A percentile compares a stretch with the other conserved stretches of the same genome.
phyloP scores from a whole-genome alignment of 1,140 invertebrate species.

The Rhagoletis zephyria region DNA sequence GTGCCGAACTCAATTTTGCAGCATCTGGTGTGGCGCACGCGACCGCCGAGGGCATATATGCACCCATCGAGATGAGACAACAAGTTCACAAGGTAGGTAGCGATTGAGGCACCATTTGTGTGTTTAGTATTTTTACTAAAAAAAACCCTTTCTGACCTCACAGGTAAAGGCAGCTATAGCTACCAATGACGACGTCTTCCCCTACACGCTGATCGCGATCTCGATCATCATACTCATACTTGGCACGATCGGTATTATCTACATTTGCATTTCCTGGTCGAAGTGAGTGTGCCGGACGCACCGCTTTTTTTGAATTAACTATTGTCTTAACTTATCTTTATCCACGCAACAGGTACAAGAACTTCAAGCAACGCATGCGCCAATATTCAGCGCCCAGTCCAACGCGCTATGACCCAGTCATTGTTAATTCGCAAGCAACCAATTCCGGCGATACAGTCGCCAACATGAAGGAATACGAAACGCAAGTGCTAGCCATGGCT shows the following conservation, averaged over 20 bases:
- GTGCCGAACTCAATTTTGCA: conserved; percentile 80
- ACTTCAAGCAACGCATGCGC: conserved; percentile 84
- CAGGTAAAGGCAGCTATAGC: conserved; percentile 76
- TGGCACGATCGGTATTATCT: conserved; percentile 88
- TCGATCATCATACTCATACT: conserved; percentile 89
- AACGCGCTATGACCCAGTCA: conserved; percentile 84
- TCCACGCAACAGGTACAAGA: conserved; percentile 78
- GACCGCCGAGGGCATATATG: conserved; percentile 80
- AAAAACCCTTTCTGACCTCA: conserved; percentile 6
- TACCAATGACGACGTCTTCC: conserved; percentile 82
- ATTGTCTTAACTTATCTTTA: not conserved
- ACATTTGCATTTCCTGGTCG: conserved; percentile 93
- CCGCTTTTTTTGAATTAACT: no score
- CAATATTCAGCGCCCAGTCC: conserved; percentile 80
- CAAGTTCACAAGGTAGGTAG: conserved; percentile 68
- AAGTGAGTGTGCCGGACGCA: conserved; percentile 77
- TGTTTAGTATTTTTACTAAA: not conserved
- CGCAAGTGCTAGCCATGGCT: conserved; percentile 91
- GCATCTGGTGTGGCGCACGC: conserved; percentile 79
- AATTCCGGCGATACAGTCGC: conserved; percentile 70
- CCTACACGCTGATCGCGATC: conserved; percentile 88
- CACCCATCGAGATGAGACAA: conserved; percentile 74
- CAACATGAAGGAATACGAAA: conserved; percentile 86
- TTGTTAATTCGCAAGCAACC: conserved; percentile 77
- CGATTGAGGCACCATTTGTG: not conserved